phyloP scores from a whole-genome alignment of 2,888 invertebrate genomes.

The Athripsodes cinereus region DNA sequence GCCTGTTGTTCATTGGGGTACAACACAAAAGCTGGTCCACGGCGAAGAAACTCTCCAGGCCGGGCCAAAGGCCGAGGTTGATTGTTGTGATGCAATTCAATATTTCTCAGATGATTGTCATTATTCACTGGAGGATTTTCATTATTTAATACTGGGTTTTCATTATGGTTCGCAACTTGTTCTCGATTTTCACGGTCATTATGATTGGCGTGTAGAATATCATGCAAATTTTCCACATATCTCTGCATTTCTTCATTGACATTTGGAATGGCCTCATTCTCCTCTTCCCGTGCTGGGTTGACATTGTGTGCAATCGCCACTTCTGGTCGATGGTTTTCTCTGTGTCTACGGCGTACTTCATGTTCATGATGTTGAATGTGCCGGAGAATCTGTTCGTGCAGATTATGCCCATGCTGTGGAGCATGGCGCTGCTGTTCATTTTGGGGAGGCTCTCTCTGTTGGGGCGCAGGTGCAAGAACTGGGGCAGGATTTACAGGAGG shows the following conservation, averaged over 20 bases:
- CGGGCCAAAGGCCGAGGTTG: not conserved
- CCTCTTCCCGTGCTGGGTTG: no score
- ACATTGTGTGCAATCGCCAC: no score
- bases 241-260: not conserved
- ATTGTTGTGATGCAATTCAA: not conserved
- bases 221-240: not conserved
- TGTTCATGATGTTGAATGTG: not conserved
- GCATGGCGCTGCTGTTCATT: not conserved
- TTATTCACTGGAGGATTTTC: not conserved
- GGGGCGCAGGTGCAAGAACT: not conserved
- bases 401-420: not conserved
- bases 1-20: not conserved
- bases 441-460: not conserved
- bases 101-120: not conserved
- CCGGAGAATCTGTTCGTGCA: not conserved
- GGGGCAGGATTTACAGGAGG: not conserved
- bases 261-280: not conserved
- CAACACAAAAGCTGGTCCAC: constrained; percentile 3
- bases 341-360: no score
- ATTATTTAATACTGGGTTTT: not conserved
- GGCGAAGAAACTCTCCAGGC: constrained; percentile 8
- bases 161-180: not conserved
- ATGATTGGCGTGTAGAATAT: not conserved
- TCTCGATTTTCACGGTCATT: no score
- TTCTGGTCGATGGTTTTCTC: no score